A percentile compares a stretch with the other conserved stretches of the same genome.
phyloP scores from a whole-genome alignment of 2,113 vertebrate genomes.

The Dicerorhinus sumatrensis region DNA sequence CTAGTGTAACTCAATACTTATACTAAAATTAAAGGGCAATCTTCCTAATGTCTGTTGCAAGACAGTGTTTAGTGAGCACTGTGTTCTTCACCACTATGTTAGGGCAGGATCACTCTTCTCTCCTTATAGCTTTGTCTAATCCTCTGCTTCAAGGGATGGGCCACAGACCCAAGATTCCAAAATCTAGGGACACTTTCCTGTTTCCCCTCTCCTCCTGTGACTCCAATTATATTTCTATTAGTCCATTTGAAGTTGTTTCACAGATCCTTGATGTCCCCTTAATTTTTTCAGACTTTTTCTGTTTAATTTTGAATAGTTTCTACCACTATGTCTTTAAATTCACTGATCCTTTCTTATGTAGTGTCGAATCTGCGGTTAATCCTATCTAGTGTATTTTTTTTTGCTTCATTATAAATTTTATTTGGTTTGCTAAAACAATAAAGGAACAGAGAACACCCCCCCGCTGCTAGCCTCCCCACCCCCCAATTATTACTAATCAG shows the following conservation, averaged over 20 bases:
- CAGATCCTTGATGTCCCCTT: not conserved
- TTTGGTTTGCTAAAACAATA: not conserved
- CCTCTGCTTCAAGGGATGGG: not conserved
- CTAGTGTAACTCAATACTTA: not conserved
- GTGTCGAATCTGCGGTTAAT: not conserved
- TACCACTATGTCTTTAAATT: not conserved
- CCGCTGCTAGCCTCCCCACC: too few relatives aligned
- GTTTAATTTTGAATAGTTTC: conserved; percentile 32
- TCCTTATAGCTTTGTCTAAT: not conserved
- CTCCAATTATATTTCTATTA: not conserved
- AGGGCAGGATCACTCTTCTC: not conserved
- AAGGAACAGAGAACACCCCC: not conserved
- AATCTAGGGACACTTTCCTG: not conserved
- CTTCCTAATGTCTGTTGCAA: not conserved
- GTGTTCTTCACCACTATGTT: not conserved
- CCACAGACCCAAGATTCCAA: not conserved
- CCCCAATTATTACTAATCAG: not conserved
- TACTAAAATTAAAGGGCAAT: not conserved
- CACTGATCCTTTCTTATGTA: not conserved
- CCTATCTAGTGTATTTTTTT: not conserved
- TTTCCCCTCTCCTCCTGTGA: not conserved
- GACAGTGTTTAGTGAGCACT: not conserved
- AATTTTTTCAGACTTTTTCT: not conserved
- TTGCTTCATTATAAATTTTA: not conserved
- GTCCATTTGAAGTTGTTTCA: not conserved